Percentiles rank a stretch among this genome's conserved stretches.
Conservation (phyloP, 2,113 vertebrate species). For the Melanocharis versteri region DNA sequence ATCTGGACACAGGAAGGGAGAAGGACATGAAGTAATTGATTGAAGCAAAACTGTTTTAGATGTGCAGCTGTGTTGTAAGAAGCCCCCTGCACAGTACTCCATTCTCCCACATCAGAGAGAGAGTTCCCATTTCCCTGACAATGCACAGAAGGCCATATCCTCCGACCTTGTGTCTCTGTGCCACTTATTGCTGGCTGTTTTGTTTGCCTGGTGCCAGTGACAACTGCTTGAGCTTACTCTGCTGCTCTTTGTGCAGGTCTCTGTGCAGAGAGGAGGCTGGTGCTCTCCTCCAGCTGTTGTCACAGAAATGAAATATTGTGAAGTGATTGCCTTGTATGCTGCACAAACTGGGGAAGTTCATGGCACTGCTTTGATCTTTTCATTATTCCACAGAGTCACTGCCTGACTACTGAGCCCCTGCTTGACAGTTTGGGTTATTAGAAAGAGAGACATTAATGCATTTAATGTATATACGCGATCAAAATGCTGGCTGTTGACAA, state of each 20-base stretch:
- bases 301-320: background rate
- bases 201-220: background rate
- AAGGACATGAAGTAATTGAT: background rate
- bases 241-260: background rate
- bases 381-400: background rate
- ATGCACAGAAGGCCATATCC: background rate
- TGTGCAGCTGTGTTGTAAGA: background rate
- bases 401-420: background rate
- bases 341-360: background rate
- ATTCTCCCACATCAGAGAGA: background rate
- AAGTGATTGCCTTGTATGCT: background rate
- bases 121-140: background rate
- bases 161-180: background rate
- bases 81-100: accelerated
- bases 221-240: background rate
- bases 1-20: background rate
- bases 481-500: conserved; percentile 36
- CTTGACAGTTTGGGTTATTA: background rate
- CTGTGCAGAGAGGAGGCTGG: background rate
- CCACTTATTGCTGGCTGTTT: background rate
- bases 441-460: background rate
- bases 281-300: background rate
- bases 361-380: conserved; percentile 16
- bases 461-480: background rate
- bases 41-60: background rate